These are phyloP conservation scores for Ciconia boyciana DNA, from an alignment of 2,113 vertebrate species.

Conservation along the genomic window DNA sequence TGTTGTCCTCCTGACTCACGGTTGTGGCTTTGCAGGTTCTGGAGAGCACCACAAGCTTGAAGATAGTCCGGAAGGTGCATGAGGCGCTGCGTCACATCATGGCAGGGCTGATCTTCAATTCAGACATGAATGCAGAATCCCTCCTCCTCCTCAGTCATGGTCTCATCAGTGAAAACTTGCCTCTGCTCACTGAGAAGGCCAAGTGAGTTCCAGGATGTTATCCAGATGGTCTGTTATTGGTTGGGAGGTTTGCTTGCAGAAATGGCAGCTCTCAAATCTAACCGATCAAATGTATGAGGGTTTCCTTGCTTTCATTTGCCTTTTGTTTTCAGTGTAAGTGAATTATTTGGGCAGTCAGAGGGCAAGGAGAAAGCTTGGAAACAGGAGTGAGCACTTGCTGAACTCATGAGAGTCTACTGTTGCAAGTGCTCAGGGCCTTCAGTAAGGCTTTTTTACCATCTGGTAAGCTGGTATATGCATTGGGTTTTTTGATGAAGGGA, in stretches of 20 bases:
- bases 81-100: slow-evolving; percentile 85
- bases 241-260: background rate
- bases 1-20: background rate
- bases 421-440: background rate
- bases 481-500: background rate
- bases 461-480: background rate
- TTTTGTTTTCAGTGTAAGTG: background rate
- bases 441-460: background rate
- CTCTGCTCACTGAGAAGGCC: slow-evolving; percentile 88
- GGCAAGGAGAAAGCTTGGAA: background rate
- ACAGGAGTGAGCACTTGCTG: background rate
- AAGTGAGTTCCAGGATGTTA: slow-evolving; percentile 75
- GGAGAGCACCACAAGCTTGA: slow-evolving; percentile 86
- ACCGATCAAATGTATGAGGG: background rate
- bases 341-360: background rate
- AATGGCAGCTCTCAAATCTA: background rate
- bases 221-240: background rate
- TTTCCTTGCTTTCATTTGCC: background rate
- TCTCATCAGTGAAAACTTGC: slow-evolving; percentile 92
- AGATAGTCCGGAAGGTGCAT: slow-evolving; percentile 86
- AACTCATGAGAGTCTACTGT: background rate
- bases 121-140: slow-evolving; percentile 80
- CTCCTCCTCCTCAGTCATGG: slow-evolving; percentile 90
- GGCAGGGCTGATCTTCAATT: slow-evolving; percentile 85
- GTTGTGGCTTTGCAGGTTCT: slow-evolving; percentile 77